Conservation (phyloP, 2,797 vertebrate genomes). For the Phrynocephalus forsythii region DNA sequence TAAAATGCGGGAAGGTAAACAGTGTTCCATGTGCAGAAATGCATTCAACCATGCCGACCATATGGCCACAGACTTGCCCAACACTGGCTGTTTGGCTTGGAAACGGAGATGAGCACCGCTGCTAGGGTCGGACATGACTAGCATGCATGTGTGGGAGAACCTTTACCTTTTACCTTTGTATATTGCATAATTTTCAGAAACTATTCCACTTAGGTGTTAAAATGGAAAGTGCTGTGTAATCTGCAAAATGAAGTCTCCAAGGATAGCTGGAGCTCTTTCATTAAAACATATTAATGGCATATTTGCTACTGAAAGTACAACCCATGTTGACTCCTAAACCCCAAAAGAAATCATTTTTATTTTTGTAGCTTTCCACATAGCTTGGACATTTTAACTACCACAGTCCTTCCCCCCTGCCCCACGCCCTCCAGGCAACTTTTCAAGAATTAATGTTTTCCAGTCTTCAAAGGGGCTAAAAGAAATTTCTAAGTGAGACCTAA, state of each 20-base stretch:
- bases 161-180: too few species aligned
- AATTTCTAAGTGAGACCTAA: background rate
- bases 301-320: background rate
- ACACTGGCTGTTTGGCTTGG: too few species aligned
- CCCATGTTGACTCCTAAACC: background rate
- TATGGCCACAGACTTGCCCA: too few species aligned
- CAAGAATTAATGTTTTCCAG: background rate
- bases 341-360: conserved; percentile 1
- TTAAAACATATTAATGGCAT: background rate
- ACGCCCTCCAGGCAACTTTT: background rate
- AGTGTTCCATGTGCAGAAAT: too few species aligned
- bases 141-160: too few species aligned
- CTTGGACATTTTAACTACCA: background rate
- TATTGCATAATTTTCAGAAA: background rate
- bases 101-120: too few species aligned
- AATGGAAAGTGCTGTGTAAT: background rate
- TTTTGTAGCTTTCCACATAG: background rate
- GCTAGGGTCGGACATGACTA: too few species aligned
- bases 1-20: too few species aligned
- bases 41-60: too few species aligned
- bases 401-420: background rate
- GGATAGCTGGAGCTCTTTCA: too few species aligned
- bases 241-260: background rate
- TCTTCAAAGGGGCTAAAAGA: background rate
- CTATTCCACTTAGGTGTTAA: background rate